Conservation (phyloP, 2,113 vertebrate species). For the Cathartes aura region DNA sequence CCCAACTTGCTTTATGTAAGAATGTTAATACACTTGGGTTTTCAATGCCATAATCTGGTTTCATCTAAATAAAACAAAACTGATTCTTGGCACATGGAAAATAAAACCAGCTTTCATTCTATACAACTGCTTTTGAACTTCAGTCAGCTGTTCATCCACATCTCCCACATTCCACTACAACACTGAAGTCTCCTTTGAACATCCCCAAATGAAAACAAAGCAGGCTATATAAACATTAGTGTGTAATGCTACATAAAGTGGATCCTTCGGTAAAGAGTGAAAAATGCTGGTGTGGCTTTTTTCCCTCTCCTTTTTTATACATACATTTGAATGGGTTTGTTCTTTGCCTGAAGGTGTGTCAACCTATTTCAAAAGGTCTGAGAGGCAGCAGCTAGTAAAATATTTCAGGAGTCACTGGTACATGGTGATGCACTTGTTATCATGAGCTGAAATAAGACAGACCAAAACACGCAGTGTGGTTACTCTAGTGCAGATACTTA, state of each 20-base stretch:
- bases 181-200: slow-evolving; percentile 10
- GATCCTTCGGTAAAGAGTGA: background rate
- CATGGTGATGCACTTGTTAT: background rate
- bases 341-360: background rate
- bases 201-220: slow-evolving; percentile 26
- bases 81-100: slow-evolving; percentile 33
- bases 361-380: background rate
- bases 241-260: background rate
- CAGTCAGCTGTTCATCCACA: slow-evolving; percentile 7
- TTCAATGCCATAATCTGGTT: slow-evolving; percentile 59
- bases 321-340: background rate
- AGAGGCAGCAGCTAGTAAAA: background rate
- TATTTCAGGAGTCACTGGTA: background rate
- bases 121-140: background rate
- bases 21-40: slow-evolving; percentile 28
- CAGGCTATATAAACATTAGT: background rate
- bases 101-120: slow-evolving; percentile 35
- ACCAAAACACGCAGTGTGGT: background rate
- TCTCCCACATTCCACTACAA: background rate
- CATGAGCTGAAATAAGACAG: background rate
- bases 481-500: background rate
- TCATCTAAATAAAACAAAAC: slow-evolving; percentile 61
- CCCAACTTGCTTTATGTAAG: slow-evolving; percentile 20
- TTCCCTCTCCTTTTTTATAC: background rate
- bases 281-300: background rate